Percentiles rank a stretch among this genome's conserved stretches.
phyloP scores from a whole-genome alignment of 2,113 vertebrate genomes.

The Albula glossodonta region DNA sequence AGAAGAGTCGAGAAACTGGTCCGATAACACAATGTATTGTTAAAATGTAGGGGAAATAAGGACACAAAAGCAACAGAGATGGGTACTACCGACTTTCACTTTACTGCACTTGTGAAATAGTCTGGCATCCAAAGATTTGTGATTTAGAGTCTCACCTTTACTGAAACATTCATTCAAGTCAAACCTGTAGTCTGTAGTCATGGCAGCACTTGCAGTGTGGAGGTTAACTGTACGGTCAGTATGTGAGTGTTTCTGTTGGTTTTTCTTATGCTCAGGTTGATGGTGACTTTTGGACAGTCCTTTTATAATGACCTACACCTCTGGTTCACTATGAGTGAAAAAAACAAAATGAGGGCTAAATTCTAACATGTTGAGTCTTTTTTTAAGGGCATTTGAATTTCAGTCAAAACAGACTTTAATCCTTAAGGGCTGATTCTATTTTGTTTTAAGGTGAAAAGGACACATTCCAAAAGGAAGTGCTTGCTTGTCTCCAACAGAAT shows the following conservation, averaged over 20 bases:
- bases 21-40: not conserved
- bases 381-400: no score
- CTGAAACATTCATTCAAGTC: conserved; percentile 63
- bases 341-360: no score
- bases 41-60: conserved; percentile 46
- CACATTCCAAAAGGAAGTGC: no score
- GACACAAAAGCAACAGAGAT: conserved; percentile 34
- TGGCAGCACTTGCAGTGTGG: conserved; percentile 23
- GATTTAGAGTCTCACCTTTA: conserved; percentile 35
- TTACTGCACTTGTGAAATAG: conserved; percentile 26
- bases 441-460: no score
- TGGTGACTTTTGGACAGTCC: not conserved
- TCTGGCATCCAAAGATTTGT: conserved; percentile 26
- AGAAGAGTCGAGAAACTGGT: not conserved
- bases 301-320: not conserved
- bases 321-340: no score
- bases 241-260: conserved; percentile 19
- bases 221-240: conserved; percentile 26
- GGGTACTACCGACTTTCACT: conserved; percentile 11
- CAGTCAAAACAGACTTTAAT: no score
- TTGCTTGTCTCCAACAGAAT: no score
- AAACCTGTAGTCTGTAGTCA: conserved; percentile 36
- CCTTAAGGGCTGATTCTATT: no score
- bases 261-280: not conserved
- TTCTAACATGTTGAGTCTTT: no score